Evolutionary conservation across 2,888 invertebrate genomes (phyloP), one percentile per base, ranked within the genome.

Genomic region (Drosophila bunnanda): DNA sequence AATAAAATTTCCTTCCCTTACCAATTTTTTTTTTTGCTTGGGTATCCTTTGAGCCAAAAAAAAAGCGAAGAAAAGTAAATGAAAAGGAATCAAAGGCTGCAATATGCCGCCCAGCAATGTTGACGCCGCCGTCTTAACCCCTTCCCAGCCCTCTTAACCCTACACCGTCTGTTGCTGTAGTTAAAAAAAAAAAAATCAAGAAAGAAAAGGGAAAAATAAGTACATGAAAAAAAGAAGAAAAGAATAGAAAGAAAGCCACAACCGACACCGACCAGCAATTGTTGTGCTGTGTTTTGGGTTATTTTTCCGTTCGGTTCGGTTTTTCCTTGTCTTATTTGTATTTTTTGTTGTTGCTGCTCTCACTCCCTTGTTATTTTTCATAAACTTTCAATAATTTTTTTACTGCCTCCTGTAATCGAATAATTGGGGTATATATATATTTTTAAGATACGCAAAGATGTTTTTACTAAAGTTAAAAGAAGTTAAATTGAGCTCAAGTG

Each of bases 331-430:
- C 52, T 66, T 44, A 43, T 43, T 43, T 43, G 22, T 43, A 25
- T 34, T 48, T 43, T 48, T 44, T 44, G 4, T 43, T 43, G 12
- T 38, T 58, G n/a, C 32, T 70, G 32, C 7, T 8, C 48, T 4
- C 48, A 6, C 30, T 55, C 52, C 59, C 56, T 50, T 59, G 46
- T 62, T 72, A 74, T 82, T 75, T 84, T 84, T 81, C 72, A 84
- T 87, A 87, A 87, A 87, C 82, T 82, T 82, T 87, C 87, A 87
- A 82, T 84, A 87, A 76, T 80, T 80, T 75, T 78, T 73, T 75
- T 74, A 66, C 71, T 55, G 20, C 53, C 76, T 65, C 65, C 67
- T 87, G 64, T 67, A 56, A 15, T 17, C 9, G 7, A 48, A 38
- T 38, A 1, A 0, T n/a, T 0, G 32, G 12, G 39, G 69, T 58